A percentile compares a stretch with the other conserved stretches of the same genome.
Evolutionary conservation across 2,797 vertebrate species (phyloP).

Genomic region (Jordanella pulchra): DNA sequence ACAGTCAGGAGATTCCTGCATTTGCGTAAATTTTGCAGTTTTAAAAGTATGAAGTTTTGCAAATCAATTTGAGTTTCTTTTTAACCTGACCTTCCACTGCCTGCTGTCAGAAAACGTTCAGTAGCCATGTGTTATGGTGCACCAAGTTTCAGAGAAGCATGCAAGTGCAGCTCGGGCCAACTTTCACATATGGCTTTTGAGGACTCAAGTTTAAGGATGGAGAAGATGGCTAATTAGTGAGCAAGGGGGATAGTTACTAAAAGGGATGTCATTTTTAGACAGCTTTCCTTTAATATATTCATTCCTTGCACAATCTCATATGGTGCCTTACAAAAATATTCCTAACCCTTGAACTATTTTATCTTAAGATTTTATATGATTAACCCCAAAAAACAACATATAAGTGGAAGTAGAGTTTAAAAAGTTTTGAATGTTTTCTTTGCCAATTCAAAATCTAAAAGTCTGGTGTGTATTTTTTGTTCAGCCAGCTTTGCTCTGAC

Average conservation of each 20-base stretch:
- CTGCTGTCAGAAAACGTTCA: constrained; percentile 1
- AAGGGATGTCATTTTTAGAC: background rate
- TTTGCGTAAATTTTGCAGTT: background rate
- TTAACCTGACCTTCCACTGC: background rate
- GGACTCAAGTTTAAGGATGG: constrained; percentile 5
- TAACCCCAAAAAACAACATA: background rate
- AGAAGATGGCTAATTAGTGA: constrained; percentile 1
- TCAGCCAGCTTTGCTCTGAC: background rate
- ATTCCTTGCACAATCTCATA: background rate
- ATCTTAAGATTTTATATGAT: background rate
- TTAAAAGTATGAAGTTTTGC: background rate
- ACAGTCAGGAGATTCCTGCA: background rate
- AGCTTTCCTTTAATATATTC: background rate
- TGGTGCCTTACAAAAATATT: background rate
- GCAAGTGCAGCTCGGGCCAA: background rate
- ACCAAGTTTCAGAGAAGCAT: constrained; percentile 8
- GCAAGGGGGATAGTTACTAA: background rate
- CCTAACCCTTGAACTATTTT: background rate
- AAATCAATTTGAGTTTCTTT: background rate
- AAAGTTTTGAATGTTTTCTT: background rate
- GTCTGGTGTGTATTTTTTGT: background rate
- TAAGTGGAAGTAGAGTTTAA: background rate
- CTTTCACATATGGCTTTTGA: constrained; percentile 16
- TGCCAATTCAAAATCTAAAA: background rate
- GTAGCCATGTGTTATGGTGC: constrained; percentile 23